Conservation (phyloP, 1,140 invertebrate genomes). For the Pachyrhynchus sulphureomaculatus region DNA sequence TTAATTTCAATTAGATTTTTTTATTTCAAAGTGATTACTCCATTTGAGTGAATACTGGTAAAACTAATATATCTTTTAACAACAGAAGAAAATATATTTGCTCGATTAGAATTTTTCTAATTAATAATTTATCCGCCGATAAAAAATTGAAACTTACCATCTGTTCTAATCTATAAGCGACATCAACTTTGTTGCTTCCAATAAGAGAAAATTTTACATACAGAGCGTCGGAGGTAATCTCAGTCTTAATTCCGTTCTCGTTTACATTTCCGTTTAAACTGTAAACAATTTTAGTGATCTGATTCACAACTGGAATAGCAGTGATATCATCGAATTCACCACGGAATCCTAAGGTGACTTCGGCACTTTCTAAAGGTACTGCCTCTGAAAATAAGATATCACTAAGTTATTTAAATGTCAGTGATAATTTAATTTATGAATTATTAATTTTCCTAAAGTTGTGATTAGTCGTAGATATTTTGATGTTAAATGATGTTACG, state of each 20-base stretch:
- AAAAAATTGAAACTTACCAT: slow-evolving; percentile 56
- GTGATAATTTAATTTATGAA: too few relatives aligned
- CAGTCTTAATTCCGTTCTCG: slow-evolving; percentile 58
- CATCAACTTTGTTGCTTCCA: slow-evolving; percentile 65
- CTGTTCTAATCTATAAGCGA: slow-evolving; percentile 65
- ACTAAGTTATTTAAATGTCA: too few relatives aligned
- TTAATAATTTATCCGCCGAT: neutral
- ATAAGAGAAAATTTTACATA: slow-evolving; percentile 62
- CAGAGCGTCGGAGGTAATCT: slow-evolving; percentile 58
- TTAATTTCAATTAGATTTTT: neutral
- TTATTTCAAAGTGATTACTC: too few relatives aligned
- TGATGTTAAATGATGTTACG: too few relatives aligned
- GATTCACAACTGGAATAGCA: slow-evolving; percentile 50
- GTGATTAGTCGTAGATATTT: too few relatives aligned
- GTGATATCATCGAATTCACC: slow-evolving; percentile 57
- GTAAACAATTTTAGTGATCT: slow-evolving; percentile 57
- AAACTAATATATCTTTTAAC: too few relatives aligned
- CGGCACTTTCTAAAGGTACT: slow-evolving; percentile 62
- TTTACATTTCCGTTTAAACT: slow-evolving; percentile 58
- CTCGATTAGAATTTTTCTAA: neutral
- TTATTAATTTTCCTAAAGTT: too few relatives aligned
- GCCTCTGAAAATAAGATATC: slow-evolving; percentile 58
- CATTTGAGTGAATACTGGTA: too few relatives aligned
- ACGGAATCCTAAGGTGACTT: slow-evolving; percentile 63
- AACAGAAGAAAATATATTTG: neutral